phyloP scores from a whole-genome alignment of 1,140 invertebrate species.

The Zaprionus africanus region DNA sequence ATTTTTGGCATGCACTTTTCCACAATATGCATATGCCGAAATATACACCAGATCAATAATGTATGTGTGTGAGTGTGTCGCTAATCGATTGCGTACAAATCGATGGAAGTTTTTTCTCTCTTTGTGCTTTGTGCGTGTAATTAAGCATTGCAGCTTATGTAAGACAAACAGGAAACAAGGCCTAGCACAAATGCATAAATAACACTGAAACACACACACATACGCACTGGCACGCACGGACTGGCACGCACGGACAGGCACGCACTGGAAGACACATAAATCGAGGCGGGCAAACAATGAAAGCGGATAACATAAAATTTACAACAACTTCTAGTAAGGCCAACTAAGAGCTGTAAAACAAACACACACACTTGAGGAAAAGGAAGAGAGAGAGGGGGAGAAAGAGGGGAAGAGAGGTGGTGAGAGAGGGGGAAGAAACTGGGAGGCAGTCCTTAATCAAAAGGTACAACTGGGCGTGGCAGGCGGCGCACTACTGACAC shows the following conservation, averaged over 20 bases:
- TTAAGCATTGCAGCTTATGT: slow-evolving; percentile 80
- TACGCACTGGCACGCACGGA: slow-evolving; percentile 15
- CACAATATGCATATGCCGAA: not conserved
- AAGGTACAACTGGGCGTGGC: slow-evolving; percentile 67
- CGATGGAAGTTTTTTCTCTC: not conserved
- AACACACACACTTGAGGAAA: slow-evolving; percentile 8
- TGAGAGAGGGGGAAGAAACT: not conserved
- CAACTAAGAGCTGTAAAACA: slow-evolving; percentile 57
- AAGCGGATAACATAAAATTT: slow-evolving; percentile 82
- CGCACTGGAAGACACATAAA: slow-evolving; percentile 62
- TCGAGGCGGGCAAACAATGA: slow-evolving; percentile 75
- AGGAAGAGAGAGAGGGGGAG: not conserved
- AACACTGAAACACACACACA: slow-evolving; percentile 62
- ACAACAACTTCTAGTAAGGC: slow-evolving; percentile 66
- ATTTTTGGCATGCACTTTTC: slow-evolving; percentile 18
- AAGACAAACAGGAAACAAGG: slow-evolving; percentile 82
- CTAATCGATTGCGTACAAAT: slow-evolving; percentile 4
- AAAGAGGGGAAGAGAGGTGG: slow-evolving; percentile 10
- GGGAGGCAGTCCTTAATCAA: slow-evolving; percentile 58
- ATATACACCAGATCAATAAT: not conserved
- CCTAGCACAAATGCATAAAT: slow-evolving; percentile 79
- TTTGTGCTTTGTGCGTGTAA: slow-evolving; percentile 60
- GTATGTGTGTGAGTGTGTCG: not conserved
- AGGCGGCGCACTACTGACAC: slow-evolving; percentile 65
- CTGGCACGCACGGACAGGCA: slow-evolving; percentile 15